A percentile compares a stretch with the other conserved stretches of the same genome.
phyloP scores from a whole-genome alignment of 2,113 vertebrate species.

The Esox niger region DNA sequence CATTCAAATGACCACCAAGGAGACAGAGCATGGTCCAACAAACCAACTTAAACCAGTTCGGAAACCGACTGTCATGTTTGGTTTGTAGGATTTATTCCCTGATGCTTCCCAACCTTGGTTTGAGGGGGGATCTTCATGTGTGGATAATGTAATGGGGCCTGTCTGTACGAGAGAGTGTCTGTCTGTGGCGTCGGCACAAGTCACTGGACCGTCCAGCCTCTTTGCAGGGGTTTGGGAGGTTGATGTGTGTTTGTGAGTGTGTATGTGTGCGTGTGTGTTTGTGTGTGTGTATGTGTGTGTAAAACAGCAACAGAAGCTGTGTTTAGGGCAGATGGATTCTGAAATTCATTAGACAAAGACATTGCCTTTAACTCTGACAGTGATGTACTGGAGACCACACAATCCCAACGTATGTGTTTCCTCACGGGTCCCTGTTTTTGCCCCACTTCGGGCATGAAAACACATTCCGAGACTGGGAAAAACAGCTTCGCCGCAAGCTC shows the following conservation, averaged over 20 bases:
- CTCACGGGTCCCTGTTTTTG: not conserved
- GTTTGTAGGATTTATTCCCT: not conserved
- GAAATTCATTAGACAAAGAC: no score
- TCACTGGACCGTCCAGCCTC: no score
- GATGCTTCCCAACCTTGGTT: not conserved
- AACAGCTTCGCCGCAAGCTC: conserved; percentile 10
- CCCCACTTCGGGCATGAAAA: not conserved
- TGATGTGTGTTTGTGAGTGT: no score
- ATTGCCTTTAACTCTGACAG: not conserved
- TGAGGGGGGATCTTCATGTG: not conserved
- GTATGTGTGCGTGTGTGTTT: no score
- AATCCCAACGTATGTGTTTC: conserved; percentile 8
- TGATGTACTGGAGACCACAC: not conserved
- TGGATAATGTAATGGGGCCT: not conserved
- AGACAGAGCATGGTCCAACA: not conserved
- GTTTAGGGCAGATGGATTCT: no score
- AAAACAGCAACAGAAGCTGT: no score
- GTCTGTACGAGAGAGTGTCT: no score
- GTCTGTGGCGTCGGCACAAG: no score
- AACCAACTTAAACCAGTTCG: not conserved
- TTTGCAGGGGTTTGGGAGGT: no score
- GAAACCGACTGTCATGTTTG: not conserved
- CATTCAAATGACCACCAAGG: not conserved
- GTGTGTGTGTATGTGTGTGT: no score
- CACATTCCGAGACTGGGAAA: conserved; percentile 13